Evolutionary conservation across 2,888 invertebrate genomes (phyloP).

Genomic region (Ctenicera cuprea): DNA sequence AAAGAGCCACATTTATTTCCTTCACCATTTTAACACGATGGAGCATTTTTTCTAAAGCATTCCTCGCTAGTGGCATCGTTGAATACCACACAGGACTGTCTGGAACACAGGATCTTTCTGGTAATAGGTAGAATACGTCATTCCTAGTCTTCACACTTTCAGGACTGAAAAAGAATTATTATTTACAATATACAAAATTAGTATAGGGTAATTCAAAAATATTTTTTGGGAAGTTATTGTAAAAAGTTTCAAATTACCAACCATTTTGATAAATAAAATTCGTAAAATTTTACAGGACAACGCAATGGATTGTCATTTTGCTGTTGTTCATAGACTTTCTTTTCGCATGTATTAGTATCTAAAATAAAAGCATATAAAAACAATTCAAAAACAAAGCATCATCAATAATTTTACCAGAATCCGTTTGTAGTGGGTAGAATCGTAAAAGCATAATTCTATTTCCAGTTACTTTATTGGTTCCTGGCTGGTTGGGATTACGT

Average conservation of each 20-base stretch:
- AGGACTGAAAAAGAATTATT: slow-evolving; percentile 81
- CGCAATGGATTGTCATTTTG: slow-evolving; percentile 94
- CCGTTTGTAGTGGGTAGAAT: slow-evolving; percentile 92
- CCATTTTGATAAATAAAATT: slow-evolving; percentile 98
- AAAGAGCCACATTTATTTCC: slow-evolving; percentile 89
- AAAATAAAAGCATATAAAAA: slow-evolving; percentile 56
- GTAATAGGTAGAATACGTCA: slow-evolving; percentile 94
- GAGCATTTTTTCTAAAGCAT: slow-evolving; percentile 92
- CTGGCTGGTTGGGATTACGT: slow-evolving; percentile 84
- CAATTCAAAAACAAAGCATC: background rate
- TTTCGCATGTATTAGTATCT: slow-evolving; percentile 89
- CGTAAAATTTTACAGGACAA: slow-evolving; percentile 96
- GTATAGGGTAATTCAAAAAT: too few species aligned
- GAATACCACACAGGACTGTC: slow-evolving; percentile 98
- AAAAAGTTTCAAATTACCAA: too few species aligned
- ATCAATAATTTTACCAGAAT: slow-evolving; percentile 75
- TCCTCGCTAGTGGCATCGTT: slow-evolving; percentile 87
- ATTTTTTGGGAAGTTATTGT: too few species aligned
- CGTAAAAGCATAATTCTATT: slow-evolving; percentile 89
- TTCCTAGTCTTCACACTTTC: slow-evolving; percentile 95
- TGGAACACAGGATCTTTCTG: slow-evolving; percentile 95
- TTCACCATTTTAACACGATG: slow-evolving; percentile 95
- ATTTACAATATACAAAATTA: too few species aligned
- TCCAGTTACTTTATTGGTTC: slow-evolving; percentile 80
- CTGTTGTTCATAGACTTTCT: slow-evolving; percentile 93